Conservation (phyloP, 2,888 invertebrate species). For the Synanthedon vespiformis region DNA sequence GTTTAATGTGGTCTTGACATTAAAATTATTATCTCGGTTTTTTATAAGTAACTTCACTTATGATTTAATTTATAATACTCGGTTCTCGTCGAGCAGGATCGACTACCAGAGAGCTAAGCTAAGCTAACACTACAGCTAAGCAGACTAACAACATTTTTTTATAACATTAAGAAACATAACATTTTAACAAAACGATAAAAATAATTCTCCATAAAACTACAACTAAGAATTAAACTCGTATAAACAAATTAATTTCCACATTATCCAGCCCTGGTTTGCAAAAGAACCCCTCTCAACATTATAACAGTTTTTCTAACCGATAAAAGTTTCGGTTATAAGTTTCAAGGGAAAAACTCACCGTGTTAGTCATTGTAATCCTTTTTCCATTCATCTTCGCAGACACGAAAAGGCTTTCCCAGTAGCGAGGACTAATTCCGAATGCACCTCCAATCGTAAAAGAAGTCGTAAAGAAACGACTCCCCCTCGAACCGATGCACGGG, state of each 20-base stretch:
- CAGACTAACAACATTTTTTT: no score
- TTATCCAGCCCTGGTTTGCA: no score
- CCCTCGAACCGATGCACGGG: constrained; percentile 62
- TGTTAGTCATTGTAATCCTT: constrained; percentile 60
- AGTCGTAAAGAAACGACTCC: constrained; percentile 66
- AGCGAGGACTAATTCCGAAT: constrained; percentile 64
- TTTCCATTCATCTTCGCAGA: constrained; percentile 59
- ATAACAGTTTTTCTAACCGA: constrained; percentile 10
- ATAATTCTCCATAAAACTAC: no score
- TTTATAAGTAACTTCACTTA: background rate
- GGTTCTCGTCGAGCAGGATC: background rate
- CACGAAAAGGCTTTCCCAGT: constrained; percentile 63
- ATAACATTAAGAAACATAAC: no score
- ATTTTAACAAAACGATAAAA: no score
- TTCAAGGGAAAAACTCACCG: constrained; percentile 22
- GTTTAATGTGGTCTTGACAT: no score
- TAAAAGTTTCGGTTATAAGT: constrained; percentile 23
- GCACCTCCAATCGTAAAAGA: constrained; percentile 70
- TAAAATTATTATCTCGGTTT: no score
- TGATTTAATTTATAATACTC: background rate
- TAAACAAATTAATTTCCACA: no score
- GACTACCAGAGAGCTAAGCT: no score
- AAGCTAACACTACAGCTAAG: no score
- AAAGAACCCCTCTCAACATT: no score
- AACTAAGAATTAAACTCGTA: no score